Evolutionary conservation across 2,797 vertebrate species (phyloP).

Genomic region (Fistularia commersonii): DNA sequence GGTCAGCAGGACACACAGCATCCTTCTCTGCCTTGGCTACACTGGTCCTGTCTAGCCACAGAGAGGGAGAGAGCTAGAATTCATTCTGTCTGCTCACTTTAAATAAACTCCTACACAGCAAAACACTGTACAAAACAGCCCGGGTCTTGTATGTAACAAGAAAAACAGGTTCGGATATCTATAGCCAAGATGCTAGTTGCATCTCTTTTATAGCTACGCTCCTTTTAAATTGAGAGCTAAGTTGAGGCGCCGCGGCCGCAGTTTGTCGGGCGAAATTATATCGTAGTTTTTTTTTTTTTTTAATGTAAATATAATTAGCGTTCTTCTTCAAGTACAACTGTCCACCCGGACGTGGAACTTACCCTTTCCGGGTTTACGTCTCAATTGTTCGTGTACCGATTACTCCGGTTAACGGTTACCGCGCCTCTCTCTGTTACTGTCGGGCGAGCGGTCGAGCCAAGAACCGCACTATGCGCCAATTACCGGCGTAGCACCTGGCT

Average conservation of each 20-base stretch:
- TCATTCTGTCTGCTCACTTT: constrained; percentile 65
- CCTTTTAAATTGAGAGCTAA: constrained; percentile 35
- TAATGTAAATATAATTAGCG: constrained; percentile 62
- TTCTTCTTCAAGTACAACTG: constrained; percentile 54
- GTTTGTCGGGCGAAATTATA: not conserved
- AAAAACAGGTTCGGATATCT: constrained; percentile 48
- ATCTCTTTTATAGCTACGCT: constrained; percentile 26
- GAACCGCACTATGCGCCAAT: constrained; percentile 70
- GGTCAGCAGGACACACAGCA: constrained; percentile 72
- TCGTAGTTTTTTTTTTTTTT: constrained; percentile 47
- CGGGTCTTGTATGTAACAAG: constrained; percentile 43
- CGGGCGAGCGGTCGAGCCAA: constrained; percentile 64
- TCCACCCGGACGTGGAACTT: no score
- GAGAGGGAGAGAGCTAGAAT: constrained; percentile 66
- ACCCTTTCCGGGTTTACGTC: constrained; percentile 56
- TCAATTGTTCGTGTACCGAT: constrained; percentile 37
- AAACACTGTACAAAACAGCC: constrained; percentile 49
- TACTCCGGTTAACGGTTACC: constrained; percentile 8
- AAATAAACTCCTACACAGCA: constrained; percentile 71
- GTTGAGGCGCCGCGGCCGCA: no score
- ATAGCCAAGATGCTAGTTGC: constrained; percentile 24
- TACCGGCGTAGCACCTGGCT: constrained; percentile 71
- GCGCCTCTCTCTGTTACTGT: constrained; percentile 51
- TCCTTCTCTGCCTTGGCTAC: constrained; percentile 63
- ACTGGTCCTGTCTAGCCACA: constrained; percentile 62